A percentile compares a stretch with the other conserved stretches of the same genome.
Conservation (phyloP, 2,113 vertebrate species). For the Fulmarus glacialis region DNA sequence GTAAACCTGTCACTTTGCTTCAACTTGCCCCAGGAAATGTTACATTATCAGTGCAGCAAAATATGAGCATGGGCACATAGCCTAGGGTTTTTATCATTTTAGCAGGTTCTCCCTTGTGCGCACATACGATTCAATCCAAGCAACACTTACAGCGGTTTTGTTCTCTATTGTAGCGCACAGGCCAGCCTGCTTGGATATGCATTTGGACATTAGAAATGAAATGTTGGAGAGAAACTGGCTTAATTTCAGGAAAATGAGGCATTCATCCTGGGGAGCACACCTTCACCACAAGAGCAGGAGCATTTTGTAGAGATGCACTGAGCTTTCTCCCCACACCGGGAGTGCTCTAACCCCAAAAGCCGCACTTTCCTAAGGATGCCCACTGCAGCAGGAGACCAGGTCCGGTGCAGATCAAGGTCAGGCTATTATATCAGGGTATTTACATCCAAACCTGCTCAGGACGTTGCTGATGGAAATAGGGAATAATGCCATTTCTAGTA, state of each 20-base stretch:
- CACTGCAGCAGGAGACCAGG: neutral
- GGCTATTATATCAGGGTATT: neutral
- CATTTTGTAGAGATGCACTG: neutral
- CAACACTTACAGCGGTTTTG: neutral
- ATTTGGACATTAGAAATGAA: neutral
- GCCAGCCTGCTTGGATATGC: neutral
- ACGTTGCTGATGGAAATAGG: neutral
- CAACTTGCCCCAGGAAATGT: neutral
- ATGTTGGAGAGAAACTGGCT: neutral
- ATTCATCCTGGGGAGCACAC: neutral
- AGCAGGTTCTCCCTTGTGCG: neutral
- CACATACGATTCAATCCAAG: neutral
- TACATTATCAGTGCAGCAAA: neutral
- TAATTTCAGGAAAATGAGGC: neutral
- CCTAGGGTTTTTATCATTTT: neutral
- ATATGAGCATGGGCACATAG: accelerated
- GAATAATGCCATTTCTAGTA: neutral
- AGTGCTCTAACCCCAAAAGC: neutral
- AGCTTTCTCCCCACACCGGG: neutral
- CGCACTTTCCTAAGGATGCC: neutral
- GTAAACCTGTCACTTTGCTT: neutral
- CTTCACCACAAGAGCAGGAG: neutral
- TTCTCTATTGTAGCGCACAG: neutral
- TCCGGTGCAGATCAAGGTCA: neutral
- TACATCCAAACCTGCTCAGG: neutral